Evolutionary conservation across 2,113 vertebrate species (phyloP), one percentile per base, ranked within the genome.

Genomic region (Trochalopteron elliotii): DNA sequence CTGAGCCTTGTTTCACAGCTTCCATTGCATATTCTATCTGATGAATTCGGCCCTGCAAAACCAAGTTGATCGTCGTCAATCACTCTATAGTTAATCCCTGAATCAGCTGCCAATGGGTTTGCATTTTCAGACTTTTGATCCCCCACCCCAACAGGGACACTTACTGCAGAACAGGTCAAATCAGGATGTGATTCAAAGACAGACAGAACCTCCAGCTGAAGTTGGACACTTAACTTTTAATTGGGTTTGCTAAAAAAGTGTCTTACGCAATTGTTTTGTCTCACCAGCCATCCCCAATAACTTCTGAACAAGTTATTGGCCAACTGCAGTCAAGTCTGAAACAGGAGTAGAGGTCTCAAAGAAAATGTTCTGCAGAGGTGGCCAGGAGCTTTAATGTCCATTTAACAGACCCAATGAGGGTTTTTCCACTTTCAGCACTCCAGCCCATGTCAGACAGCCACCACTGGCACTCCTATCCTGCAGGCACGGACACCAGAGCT

Each of bases 1-100:
- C 99, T 45, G 99, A 99, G 15, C 99, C 99, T 96, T 99, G 99
- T 83, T 99, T 99, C 96, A 99, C 99, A 25, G 99, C 99, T 97
- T 99, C 99, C 99, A 99, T 99, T 63, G 99, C 99, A 87, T 99
- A 99, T 83, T 99, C 99, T 67, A 99, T 99, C 97, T 99, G 99
- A 97, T 99, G 99, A 94, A 99, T 99, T 72, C 99, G 99, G 28
- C 99, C 98, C 98, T 98, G 74, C 50, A 96, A 45, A 93, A 79
- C 24, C 90, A 96, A 94, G 87, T 6, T 27, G 33, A 74, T 67
- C 35, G 25, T 9, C 33, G 11, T 7, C 8, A 79, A 3, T 14
- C 8, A 50, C 28, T 33, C 24, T 53, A 22, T 15, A 72, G 22
- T 39, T 30, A 61, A 82, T 30, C 31, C 18, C 70, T 52, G 7